Conservation (phyloP, 2,888 invertebrate species). For the Zootermopsis nevadensis region DNA sequence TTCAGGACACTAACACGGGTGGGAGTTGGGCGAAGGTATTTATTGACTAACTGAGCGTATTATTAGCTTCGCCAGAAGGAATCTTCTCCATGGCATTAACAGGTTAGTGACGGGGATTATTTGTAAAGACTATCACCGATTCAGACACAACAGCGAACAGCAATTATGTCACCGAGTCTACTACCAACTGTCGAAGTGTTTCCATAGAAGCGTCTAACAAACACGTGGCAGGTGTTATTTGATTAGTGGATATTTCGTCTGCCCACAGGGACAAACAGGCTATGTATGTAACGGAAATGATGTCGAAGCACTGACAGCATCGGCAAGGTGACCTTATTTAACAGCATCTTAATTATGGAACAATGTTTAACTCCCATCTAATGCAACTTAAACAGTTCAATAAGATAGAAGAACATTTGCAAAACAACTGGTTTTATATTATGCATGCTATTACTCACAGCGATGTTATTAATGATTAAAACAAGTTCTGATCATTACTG, state of each 20-base stretch:
- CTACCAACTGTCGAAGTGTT: not conserved
- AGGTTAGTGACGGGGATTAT: too few relatives aligned
- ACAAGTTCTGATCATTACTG: conserved; percentile 9
- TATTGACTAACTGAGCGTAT: too few relatives aligned
- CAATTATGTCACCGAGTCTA: too few relatives aligned
- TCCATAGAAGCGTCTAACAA: not conserved
- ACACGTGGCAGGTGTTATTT: not conserved
- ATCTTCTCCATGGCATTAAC: too few relatives aligned
- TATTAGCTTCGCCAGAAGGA: too few relatives aligned
- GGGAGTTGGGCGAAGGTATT: too few relatives aligned
- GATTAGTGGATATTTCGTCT: not conserved
- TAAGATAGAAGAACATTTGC: not conserved
- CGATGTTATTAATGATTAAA: conserved; percentile 10
- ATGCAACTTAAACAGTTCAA: not conserved
- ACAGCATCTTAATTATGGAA: not conserved
- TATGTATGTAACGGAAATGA: not conserved
- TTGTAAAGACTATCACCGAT: too few relatives aligned
- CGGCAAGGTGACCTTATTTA: not conserved
- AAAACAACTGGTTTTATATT: conserved; percentile 15
- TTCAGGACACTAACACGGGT: too few relatives aligned
- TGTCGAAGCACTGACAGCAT: not conserved
- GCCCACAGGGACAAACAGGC: not conserved
- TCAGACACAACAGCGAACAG: too few relatives aligned
- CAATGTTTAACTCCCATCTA: not conserved
- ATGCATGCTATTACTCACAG: not conserved